Percentiles rank a stretch among this genome's conserved stretches.
Conservation (phyloP, 2,888 invertebrate genomes). For the Polyommatus iphigenia region DNA sequence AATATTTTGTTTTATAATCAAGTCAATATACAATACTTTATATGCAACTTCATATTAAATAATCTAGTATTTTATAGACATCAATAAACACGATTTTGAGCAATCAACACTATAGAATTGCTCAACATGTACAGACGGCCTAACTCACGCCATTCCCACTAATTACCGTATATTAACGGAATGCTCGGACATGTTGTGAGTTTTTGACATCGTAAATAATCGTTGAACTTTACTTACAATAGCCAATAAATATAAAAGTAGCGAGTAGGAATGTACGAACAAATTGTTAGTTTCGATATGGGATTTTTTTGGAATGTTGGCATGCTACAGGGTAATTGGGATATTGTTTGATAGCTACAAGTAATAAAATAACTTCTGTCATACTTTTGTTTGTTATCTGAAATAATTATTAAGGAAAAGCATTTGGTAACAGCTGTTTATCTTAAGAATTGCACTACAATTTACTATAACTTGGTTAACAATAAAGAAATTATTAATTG, state of each 20-base stretch:
- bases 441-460: too few relatives aligned
- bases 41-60: too few relatives aligned
- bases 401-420: not conserved
- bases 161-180: slow-evolving; percentile 17
- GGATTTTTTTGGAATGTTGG: not conserved
- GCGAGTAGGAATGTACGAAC: slow-evolving; percentile 10
- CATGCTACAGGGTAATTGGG: not conserved
- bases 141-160: not conserved
- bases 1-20: too few relatives aligned
- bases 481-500: too few relatives aligned
- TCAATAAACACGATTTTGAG: not conserved
- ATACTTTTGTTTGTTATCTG: not conserved
- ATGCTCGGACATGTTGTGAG: not conserved
- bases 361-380: not conserved
- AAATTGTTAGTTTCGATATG: slow-evolving; percentile 8
- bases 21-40: too few relatives aligned
- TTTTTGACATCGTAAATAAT: slow-evolving; percentile 15
- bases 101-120: not conserved
- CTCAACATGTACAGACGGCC: not conserved
- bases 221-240: slow-evolving; percentile 19
- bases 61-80: not conserved
- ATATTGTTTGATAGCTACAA: slow-evolving; percentile 3
- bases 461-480: too few relatives aligned
- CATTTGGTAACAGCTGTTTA: too few relatives aligned
- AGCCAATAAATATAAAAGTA: slow-evolving; percentile 22